Evolutionary conservation across 2,113 vertebrate genomes (phyloP).

Genomic region (Periophthalmus modestus): DNA sequence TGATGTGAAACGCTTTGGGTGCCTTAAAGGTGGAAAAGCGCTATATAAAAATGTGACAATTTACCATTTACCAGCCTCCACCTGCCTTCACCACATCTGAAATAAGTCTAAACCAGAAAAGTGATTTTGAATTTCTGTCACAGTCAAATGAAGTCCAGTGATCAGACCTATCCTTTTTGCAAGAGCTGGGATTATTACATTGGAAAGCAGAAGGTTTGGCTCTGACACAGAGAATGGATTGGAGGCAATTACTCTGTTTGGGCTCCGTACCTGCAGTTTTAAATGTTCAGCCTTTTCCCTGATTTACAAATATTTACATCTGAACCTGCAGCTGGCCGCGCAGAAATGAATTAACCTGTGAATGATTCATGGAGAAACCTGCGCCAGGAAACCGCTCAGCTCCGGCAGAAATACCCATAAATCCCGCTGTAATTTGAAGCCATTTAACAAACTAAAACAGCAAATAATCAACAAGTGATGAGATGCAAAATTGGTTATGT

Average conservation of each 20-base stretch:
- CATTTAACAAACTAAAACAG: constrained; percentile 66
- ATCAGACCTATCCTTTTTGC: neutral
- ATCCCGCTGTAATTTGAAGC: constrained; percentile 56
- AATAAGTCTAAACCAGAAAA: neutral
- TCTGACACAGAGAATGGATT: constrained; percentile 10
- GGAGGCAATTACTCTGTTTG: constrained; percentile 26
- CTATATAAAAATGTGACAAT: no score
- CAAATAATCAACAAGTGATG: constrained; percentile 66
- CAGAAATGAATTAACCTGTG: constrained; percentile 70
- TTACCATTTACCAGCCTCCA: neutral
- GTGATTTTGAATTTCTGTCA: neutral
- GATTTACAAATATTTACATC: constrained; percentile 68
- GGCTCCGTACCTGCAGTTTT: constrained; percentile 34
- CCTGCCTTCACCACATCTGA: neutral
- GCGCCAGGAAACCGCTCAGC: constrained; percentile 17
- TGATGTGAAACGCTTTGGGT: no score
- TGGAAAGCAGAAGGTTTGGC: neutral
- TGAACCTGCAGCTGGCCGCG: constrained; percentile 68
- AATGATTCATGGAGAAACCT: constrained; percentile 58
- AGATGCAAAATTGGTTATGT: constrained; percentile 69
- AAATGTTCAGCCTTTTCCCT: constrained; percentile 44
- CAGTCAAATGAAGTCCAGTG: neutral
- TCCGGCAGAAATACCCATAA: constrained; percentile 60
- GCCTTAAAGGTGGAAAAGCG: no score
- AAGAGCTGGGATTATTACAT: neutral